phyloP scores from a whole-genome alignment of 2,113 vertebrate genomes.

The Eleginops maclovinus region DNA sequence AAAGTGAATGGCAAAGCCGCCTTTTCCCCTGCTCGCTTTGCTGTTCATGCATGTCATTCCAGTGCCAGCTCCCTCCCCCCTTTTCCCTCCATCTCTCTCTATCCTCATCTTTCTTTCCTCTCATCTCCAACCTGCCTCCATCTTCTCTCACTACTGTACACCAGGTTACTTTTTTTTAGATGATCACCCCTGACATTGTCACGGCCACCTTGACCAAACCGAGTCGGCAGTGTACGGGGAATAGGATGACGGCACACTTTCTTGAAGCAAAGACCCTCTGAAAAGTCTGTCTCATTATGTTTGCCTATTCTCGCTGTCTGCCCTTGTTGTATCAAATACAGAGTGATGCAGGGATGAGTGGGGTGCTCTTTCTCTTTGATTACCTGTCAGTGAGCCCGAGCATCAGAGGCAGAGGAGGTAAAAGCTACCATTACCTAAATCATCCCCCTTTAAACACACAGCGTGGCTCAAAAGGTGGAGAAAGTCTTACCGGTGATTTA shows the following conservation, averaged over 20 bases:
- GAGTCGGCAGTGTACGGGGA: conserved; percentile 8
- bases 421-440: conserved; percentile 69
- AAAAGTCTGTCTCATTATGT: conserved; percentile 63
- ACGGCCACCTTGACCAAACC: conserved; percentile 39
- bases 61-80: conserved; percentile 56
- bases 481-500: conserved; percentile 44
- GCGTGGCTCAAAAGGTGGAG: conserved; percentile 47
- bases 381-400: conserved; percentile 66
- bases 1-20: conserved; percentile 84
- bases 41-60: conserved; percentile 80
- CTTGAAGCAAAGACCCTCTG: conserved; percentile 29
- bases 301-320: conserved; percentile 59
- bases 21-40: conserved; percentile 76
- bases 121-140: conserved; percentile 41
- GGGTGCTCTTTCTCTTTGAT: conserved; percentile 70
- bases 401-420: conserved; percentile 60
- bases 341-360: conserved; percentile 63
- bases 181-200: conserved; percentile 24
- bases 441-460: conserved; percentile 60
- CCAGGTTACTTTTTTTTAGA: conserved; percentile 14
- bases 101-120: conserved; percentile 40
- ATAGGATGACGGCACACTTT: conserved; percentile 35
- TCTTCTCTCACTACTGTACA: conserved; percentile 42
- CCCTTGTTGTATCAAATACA: conserved; percentile 62
- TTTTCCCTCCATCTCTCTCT: conserved; percentile 30